Percentiles rank a stretch among this genome's conserved stretches.
phyloP scores from a whole-genome alignment of 2,113 vertebrate species.

The Nyctibius bracteatus region DNA sequence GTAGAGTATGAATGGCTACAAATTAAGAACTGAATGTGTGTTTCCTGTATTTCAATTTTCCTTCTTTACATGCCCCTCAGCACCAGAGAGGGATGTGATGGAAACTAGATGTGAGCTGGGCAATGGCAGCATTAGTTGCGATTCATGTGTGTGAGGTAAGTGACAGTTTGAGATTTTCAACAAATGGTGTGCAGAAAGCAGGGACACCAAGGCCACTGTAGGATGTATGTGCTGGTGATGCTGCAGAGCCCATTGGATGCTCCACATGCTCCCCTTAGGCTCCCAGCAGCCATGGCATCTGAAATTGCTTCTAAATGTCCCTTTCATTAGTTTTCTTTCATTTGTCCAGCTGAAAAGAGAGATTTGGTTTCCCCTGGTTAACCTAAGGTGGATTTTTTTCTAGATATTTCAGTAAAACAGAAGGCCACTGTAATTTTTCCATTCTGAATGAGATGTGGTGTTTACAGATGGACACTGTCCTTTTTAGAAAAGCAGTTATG shows the following conservation, averaged over 20 bases:
- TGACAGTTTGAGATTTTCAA: not conserved
- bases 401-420: not conserved
- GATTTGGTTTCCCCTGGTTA: not conserved
- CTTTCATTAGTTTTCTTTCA: not conserved
- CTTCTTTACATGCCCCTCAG: not conserved
- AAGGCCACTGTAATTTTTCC: not conserved
- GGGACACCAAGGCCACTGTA: accelerated
- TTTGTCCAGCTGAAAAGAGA: not conserved
- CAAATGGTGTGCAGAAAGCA: not conserved
- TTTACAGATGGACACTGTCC: not conserved
- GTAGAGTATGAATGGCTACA: not conserved
- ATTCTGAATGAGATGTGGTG: not conserved
- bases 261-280: not conserved
- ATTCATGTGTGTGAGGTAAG: not conserved
- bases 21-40: not conserved
- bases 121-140: not conserved
- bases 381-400: not conserved
- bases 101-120: not conserved
- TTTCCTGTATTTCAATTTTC: not conserved
- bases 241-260: not conserved
- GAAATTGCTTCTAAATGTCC: not conserved
- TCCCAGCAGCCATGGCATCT: not conserved
- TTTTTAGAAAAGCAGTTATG: not conserved
- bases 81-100: not conserved
- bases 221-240: not conserved